phyloP scores from a whole-genome alignment of 2,888 invertebrate genomes.

The Cantharis flavilabris region DNA sequence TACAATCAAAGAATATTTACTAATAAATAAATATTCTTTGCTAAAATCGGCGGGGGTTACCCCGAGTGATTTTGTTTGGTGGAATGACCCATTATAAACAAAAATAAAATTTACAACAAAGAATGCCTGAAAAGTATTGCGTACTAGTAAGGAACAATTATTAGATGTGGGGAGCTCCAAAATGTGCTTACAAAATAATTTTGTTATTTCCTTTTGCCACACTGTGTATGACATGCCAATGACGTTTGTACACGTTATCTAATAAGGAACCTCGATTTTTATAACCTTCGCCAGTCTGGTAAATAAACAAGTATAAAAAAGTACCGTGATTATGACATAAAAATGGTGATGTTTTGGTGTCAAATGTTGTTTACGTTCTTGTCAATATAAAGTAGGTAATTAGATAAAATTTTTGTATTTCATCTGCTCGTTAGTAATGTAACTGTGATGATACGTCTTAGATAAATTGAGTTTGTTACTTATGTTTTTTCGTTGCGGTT shows the following conservation, averaged over 20 bases:
- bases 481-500: neutral
- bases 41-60: too few relatives aligned
- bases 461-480: neutral
- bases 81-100: too few relatives aligned
- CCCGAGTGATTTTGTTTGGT: too few relatives aligned
- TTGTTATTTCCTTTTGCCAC: neutral
- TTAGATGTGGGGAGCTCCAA: too few relatives aligned
- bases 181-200: neutral
- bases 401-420: constrained; percentile 20
- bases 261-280: neutral
- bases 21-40: too few relatives aligned
- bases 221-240: neutral
- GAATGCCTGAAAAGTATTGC: too few relatives aligned
- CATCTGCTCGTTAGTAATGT: neutral
- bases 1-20: too few relatives aligned
- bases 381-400: constrained; percentile 3
- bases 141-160: too few relatives aligned
- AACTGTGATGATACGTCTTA: neutral
- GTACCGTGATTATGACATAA: neutral
- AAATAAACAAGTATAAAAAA: neutral
- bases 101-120: too few relatives aligned
- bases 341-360: constrained; percentile 8
- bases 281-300: neutral
- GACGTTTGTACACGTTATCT: neutral
- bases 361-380: constrained; percentile 8